Conservation (phyloP, 2,888 invertebrate species). For the Cheilosia urbana region DNA sequence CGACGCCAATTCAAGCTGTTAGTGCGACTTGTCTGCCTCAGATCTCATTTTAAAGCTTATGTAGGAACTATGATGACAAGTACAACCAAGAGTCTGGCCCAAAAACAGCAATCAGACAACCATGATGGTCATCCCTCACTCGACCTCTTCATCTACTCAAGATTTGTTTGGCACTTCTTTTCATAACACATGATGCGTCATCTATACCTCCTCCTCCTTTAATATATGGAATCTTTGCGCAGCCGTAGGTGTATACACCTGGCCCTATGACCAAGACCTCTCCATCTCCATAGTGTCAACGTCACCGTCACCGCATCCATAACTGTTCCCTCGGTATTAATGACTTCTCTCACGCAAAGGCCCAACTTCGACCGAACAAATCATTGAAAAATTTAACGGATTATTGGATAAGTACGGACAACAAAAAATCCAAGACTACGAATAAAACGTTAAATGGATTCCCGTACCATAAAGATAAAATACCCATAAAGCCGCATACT, state of each 20-base stretch:
- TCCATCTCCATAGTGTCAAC: constrained; percentile 33
- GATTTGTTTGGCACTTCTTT: no score
- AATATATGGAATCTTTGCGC: constrained; percentile 6
- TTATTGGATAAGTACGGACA: constrained; percentile 47
- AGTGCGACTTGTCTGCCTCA: no score
- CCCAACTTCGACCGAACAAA: constrained; percentile 52
- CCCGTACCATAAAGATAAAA: constrained; percentile 69
- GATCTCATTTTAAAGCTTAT: no score
- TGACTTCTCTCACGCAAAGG: constrained; percentile 53
- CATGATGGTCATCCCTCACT: no score
- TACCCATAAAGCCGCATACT: constrained; percentile 50
- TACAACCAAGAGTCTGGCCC: no score
- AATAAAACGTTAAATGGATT: constrained; percentile 64
- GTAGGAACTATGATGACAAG: no score
- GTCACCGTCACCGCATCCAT: constrained; percentile 35
- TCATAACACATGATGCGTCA: background rate
- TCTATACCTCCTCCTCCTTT: background rate
- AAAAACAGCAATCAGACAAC: no score
- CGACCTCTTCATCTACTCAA: no score
- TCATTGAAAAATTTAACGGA: constrained; percentile 68
- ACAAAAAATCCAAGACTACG: constrained; percentile 60
- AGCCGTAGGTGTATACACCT: constrained; percentile 51
- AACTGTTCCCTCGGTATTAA: constrained; percentile 68
- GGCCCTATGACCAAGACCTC: constrained; percentile 1
- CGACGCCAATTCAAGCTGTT: no score